Evolutionary conservation across 2,888 invertebrate genomes (phyloP), one percentile per base, ranked within the genome.

Genomic region (Diarsia rubi): DNA sequence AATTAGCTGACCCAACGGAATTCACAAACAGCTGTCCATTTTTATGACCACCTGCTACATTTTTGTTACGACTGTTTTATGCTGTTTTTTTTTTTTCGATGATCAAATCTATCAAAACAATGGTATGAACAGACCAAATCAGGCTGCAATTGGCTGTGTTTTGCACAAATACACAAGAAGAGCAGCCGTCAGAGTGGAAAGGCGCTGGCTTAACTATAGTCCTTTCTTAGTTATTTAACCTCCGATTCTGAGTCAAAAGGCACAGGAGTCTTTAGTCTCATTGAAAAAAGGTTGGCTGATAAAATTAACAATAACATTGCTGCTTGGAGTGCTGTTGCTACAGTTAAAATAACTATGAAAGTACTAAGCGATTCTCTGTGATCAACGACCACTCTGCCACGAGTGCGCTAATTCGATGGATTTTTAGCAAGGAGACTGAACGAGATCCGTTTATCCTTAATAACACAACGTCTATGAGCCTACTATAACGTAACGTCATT

Each of bases 21-120:
- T 8, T 24, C 14, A 24, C 16, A 45, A 64, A 9, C 81, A 78
- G 81, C 45, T 77, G 74, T 27, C 9, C 21, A 63, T 12, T 59
- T 49, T 74, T 27, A 45, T 24, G 49, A 45, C 2, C 59, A 60
- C 59, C 64, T 75, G 65, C 49, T n/a, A n/a, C 6, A 31, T 74
- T 52, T 63, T 57, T 37, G 2, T 54, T 16, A 12, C 8, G 3
- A 0, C 12, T 64, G 37, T 47, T 42, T 57, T 54, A 14, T 12
- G n/a, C n/a, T n/a, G n/a, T n/a, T n/a, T n/a, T 31, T 31, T 31
- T 3, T 37, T 6, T 37, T 37, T 37, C 6, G 37, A 5, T 5
- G 6, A 21, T n/a, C 5, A 31, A 14, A 12, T n/a, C 12, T 37
- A 60, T 37, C 37, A 60, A 37, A 21, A 42, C 60, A 62, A 62